Conservation (phyloP, 2,797 vertebrate genomes). For the Bryconaethiops microstoma region DNA sequence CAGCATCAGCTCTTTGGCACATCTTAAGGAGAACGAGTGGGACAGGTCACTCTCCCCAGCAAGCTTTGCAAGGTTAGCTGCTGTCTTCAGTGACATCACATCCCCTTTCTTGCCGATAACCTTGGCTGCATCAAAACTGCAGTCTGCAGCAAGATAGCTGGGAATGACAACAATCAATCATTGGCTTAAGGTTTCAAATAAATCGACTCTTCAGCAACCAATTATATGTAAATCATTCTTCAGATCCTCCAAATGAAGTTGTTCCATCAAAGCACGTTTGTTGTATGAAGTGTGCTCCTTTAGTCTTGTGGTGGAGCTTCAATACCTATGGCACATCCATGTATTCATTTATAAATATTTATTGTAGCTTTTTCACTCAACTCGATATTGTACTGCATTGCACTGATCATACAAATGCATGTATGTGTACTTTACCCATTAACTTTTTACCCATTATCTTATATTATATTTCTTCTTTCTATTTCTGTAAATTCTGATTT, state of each 20-base stretch:
- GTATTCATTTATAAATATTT: too few relatives aligned
- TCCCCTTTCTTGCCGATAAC: slow-evolving; percentile 92
- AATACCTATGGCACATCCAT: too few relatives aligned
- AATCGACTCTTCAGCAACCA: not conserved
- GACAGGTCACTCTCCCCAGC: slow-evolving; percentile 83
- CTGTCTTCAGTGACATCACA: slow-evolving; percentile 81
- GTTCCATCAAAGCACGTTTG: not conserved
- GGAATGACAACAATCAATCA: not conserved
- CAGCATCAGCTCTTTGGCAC: slow-evolving; percentile 85
- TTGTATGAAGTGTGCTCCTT: not conserved
- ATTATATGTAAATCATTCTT: not conserved
- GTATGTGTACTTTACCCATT: too few relatives aligned
- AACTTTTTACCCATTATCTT: too few relatives aligned
- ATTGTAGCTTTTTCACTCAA: too few relatives aligned
- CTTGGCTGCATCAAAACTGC: slow-evolving; percentile 91
- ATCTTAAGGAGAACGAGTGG: slow-evolving; percentile 84
- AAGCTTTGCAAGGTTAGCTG: slow-evolving; percentile 81
- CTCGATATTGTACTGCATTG: too few relatives aligned
- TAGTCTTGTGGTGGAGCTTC: too few relatives aligned
- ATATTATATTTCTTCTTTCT: too few relatives aligned
- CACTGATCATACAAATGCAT: too few relatives aligned
- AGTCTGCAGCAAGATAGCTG: slow-evolving; percentile 87
- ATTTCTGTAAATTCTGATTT: too few relatives aligned
- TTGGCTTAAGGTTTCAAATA: too few relatives aligned
- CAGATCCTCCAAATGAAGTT: not conserved